A percentile compares a stretch with the other conserved stretches of the same genome.
Evolutionary conservation across 2,888 invertebrate genomes (phyloP).

Genomic region (Pristionchus japonicus): DNA sequence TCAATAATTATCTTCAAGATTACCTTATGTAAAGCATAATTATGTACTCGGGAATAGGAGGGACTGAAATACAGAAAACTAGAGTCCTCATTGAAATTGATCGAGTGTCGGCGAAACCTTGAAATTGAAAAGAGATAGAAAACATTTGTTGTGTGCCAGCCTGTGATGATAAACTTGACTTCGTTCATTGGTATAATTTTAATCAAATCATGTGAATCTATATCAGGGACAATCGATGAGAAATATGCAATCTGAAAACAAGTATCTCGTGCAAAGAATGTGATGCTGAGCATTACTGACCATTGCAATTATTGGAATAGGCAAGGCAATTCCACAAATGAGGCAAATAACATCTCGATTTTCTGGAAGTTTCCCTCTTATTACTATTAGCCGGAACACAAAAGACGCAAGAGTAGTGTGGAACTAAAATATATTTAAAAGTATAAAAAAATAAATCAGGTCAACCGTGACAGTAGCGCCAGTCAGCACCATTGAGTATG

Average conservation of each 20-base stretch:
- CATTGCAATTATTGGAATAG: neutral
- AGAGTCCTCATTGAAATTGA: neutral
- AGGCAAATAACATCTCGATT: neutral
- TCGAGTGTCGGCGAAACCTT: neutral
- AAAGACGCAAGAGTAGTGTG: neutral
- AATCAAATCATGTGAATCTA: too few species aligned
- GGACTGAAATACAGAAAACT: neutral
- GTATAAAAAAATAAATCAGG: neutral
- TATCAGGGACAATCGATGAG: too few species aligned
- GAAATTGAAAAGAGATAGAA: too few species aligned
- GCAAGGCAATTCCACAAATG: neutral
- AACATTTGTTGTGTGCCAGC: neutral
- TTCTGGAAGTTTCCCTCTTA: neutral
- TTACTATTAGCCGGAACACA: neutral
- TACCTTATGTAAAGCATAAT: neutral
- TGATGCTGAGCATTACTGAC: neutral
- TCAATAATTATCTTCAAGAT: too few species aligned
- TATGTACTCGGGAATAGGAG: neutral
- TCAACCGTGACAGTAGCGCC: neutral
- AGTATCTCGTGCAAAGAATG: too few species aligned
- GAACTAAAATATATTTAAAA: neutral
- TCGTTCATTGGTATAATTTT: too few species aligned
- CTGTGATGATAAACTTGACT: neutral
- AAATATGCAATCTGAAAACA: too few species aligned
- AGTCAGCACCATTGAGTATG: neutral